Evolutionary conservation across 2,888 invertebrate genomes (phyloP).

Genomic region (Athetis lepigone): DNA sequence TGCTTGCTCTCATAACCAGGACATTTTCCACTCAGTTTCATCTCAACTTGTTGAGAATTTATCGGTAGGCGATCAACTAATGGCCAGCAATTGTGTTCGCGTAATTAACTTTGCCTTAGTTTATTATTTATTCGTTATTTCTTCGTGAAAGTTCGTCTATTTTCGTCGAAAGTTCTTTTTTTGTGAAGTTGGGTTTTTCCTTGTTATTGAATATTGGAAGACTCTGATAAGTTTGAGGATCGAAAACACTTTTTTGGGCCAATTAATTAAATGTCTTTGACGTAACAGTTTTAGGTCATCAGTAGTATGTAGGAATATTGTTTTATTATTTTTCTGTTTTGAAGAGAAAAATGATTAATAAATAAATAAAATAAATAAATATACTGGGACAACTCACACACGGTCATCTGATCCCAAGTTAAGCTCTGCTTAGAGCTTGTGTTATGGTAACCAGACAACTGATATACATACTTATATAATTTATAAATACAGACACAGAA

Average conservation of each 20-base stretch:
- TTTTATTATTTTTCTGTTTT: too few species aligned
- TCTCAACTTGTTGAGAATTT: slow-evolving; percentile 55
- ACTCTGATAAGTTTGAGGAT: background rate
- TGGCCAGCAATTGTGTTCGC: slow-evolving; percentile 38
- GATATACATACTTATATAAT: too few species aligned
- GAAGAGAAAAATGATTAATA: too few species aligned
- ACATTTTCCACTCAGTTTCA: slow-evolving; percentile 51
- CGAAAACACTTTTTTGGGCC: background rate
- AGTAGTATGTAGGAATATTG: too few species aligned
- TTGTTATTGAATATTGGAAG: slow-evolving; percentile 24
- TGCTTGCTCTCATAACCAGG: slow-evolving; percentile 43
- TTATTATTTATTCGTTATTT: slow-evolving; percentile 46
- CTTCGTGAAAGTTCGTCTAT: slow-evolving; percentile 26
- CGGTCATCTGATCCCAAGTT: too few species aligned
- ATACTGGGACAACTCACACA: too few species aligned
- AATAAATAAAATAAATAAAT: too few species aligned
- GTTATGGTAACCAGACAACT: too few species aligned
- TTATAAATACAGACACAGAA: too few species aligned
- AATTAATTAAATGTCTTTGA: background rate
- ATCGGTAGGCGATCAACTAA: slow-evolving; percentile 47
- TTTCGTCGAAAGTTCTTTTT: slow-evolving; percentile 20
- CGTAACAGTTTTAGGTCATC: too few species aligned
- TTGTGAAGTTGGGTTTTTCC: slow-evolving; percentile 1
- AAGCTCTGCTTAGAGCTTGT: too few species aligned
- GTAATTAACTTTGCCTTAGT: slow-evolving; percentile 57